phyloP scores from a whole-genome alignment of 2,797 vertebrate species.

The Spinibarbus caldwelli region DNA sequence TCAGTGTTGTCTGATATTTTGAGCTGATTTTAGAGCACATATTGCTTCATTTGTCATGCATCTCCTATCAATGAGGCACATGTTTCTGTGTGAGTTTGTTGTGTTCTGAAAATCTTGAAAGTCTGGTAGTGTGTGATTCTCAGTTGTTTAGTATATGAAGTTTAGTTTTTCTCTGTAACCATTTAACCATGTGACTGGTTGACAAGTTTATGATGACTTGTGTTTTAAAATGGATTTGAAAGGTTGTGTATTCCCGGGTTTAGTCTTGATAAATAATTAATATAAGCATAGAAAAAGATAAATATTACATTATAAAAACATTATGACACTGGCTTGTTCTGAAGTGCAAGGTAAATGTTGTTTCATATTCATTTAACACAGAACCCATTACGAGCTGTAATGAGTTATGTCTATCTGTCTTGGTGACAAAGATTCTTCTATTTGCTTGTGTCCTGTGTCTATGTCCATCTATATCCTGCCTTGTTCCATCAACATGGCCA shows the following conservation, averaged over 20 bases:
- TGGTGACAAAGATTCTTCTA: slow-evolving; percentile 21
- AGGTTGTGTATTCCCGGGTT: not conserved
- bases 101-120: not conserved
- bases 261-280: not conserved
- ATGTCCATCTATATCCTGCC: not conserved
- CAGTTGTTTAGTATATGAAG: not conserved
- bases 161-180: too few species aligned
- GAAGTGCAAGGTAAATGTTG: not conserved
- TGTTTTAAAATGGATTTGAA: not conserved
- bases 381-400: not conserved
- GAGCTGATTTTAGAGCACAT: not conserved
- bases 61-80: not conserved
- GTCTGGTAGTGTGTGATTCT: not conserved
- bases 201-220: not conserved
- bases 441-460: slow-evolving; percentile 30
- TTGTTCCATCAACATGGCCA: slow-evolving; percentile 27
- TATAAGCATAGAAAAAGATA: not conserved
- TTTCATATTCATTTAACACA: not conserved
- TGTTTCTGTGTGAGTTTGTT: not conserved
- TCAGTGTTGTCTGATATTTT: not conserved
- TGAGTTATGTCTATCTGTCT: not conserved
- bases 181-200: not conserved
- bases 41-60: too few species aligned
- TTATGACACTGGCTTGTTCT: not conserved
- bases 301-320: too few species aligned